Percentiles rank a stretch among this genome's conserved stretches.
phyloP scores from a whole-genome alignment of 2,888 invertebrate genomes.

The Netelia fuscicornis region DNA sequence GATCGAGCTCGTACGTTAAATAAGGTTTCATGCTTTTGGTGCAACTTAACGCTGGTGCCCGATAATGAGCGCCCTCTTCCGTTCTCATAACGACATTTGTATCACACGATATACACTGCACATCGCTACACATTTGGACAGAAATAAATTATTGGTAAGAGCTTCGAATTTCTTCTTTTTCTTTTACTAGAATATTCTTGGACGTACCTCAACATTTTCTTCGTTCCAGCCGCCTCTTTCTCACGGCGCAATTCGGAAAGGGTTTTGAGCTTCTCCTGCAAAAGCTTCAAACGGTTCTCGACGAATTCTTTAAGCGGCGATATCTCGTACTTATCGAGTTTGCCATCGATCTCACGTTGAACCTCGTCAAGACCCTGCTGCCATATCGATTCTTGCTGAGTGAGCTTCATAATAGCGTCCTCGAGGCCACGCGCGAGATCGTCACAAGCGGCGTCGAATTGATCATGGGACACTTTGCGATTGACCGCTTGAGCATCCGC shows the following conservation, averaged over 20 bases:
- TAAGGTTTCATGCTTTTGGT: slow-evolving; percentile 89
- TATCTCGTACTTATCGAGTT: slow-evolving; percentile 89
- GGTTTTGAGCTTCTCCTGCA: slow-evolving; percentile 88
- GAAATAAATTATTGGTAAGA: background rate
- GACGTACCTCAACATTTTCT: slow-evolving; percentile 87
- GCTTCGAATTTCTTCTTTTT: background rate
- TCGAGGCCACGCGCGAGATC: slow-evolving; percentile 89
- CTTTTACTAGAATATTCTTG: background rate
- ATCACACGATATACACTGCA: slow-evolving; percentile 92
- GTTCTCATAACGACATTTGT: slow-evolving; percentile 90
- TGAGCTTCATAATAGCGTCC: slow-evolving; percentile 88
- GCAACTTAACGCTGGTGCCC: slow-evolving; percentile 86
- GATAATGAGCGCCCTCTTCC: slow-evolving; percentile 86
- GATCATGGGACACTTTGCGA: slow-evolving; percentile 90
- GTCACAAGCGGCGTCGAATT: slow-evolving; percentile 89
- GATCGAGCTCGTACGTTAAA: slow-evolving; percentile 90
- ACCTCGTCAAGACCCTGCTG: slow-evolving; percentile 89
- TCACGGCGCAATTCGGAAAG: slow-evolving; percentile 87
- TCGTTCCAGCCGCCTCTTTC: slow-evolving; percentile 91
- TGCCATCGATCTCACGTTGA: slow-evolving; percentile 88
- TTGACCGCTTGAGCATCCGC: slow-evolving; percentile 90
- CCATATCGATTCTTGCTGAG: slow-evolving; percentile 88
- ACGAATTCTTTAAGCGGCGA: slow-evolving; percentile 89
- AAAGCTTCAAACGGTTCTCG: slow-evolving; percentile 86
- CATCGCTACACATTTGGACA: slow-evolving; percentile 85